A percentile compares a stretch with the other conserved stretches of the same genome.
phyloP scores from a whole-genome alignment of 2,797 vertebrate species.

The Myripristis jacobus region DNA sequence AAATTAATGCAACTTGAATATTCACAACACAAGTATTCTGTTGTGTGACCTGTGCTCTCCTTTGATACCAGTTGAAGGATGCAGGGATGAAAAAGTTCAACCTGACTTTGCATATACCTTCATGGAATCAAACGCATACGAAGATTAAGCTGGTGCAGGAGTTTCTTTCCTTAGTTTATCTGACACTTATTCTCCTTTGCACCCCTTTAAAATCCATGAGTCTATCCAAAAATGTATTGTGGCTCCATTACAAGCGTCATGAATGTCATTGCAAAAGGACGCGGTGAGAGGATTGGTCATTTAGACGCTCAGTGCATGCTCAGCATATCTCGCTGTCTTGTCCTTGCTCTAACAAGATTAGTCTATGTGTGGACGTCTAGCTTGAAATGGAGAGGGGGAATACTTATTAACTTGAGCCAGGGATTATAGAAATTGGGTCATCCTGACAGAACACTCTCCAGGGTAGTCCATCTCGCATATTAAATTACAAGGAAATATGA shows the following conservation, averaged over 20 bases:
- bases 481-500: conserved; percentile 45
- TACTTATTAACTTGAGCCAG: conserved; percentile 78
- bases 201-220: not conserved
- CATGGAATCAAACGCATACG: not conserved
- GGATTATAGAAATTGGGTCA: conserved; percentile 84
- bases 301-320: conserved; percentile 63
- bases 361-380: conserved; percentile 17
- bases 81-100: too few relatives aligned
- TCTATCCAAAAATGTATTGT: not conserved
- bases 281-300: conserved; percentile 56
- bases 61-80: not conserved
- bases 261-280: conserved; percentile 8
- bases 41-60: not conserved
- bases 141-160: not conserved
- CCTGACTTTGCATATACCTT: not conserved
- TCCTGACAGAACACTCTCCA: conserved; percentile 44
- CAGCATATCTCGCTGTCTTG: conserved; percentile 72
- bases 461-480: conserved; percentile 32
- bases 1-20: not conserved
- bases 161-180: not conserved
- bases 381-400: conserved; percentile 34
- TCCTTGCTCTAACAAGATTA: conserved; percentile 83
- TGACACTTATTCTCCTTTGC: not conserved
- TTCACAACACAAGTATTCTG: not conserved
- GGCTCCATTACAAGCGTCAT: not conserved